Evolutionary conservation across 2,797 vertebrate species (phyloP).

Genomic region (Etheostoma nigrum): DNA sequence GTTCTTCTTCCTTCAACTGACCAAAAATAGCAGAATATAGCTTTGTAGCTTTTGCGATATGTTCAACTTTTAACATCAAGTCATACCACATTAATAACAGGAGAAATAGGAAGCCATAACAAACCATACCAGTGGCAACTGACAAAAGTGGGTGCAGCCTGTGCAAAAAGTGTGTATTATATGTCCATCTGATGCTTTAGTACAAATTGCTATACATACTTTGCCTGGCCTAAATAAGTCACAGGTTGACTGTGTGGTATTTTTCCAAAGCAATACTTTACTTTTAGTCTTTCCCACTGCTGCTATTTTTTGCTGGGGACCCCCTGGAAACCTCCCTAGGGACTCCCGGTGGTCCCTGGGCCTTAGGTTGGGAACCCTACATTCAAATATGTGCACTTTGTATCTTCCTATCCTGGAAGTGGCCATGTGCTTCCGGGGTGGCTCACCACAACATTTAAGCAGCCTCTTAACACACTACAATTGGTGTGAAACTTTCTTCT

Average conservation of each 20-base stretch:
- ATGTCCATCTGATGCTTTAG: no score
- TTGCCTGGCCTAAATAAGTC: not conserved
- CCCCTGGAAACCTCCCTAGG: conserved; percentile 5
- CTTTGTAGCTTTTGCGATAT: not conserved
- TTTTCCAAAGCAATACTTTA: not conserved
- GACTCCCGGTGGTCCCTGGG: conserved; percentile 26
- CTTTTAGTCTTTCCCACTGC: not conserved
- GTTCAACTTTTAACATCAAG: not conserved
- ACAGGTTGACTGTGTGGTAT: not conserved
- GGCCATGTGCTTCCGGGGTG: conserved; percentile 71
- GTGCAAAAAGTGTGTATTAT: not conserved
- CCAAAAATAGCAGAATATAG: not conserved
- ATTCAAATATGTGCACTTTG: conserved; percentile 55
- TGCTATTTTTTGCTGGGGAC: conserved; percentile 12
- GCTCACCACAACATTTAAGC: conserved; percentile 42
- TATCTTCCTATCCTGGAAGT: conserved; percentile 32
- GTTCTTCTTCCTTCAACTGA: not conserved
- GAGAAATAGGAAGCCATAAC: not conserved
- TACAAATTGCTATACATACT: no score
- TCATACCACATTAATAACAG: not conserved
- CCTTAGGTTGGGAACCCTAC: conserved; percentile 49
- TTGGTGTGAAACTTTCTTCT: conserved; percentile 59
- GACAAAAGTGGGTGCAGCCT: not conserved
- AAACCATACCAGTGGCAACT: not conserved
- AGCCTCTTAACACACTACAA: conserved; percentile 57